Conservation (phyloP, 2,888 invertebrate genomes). For the Drosophila affinis region DNA sequence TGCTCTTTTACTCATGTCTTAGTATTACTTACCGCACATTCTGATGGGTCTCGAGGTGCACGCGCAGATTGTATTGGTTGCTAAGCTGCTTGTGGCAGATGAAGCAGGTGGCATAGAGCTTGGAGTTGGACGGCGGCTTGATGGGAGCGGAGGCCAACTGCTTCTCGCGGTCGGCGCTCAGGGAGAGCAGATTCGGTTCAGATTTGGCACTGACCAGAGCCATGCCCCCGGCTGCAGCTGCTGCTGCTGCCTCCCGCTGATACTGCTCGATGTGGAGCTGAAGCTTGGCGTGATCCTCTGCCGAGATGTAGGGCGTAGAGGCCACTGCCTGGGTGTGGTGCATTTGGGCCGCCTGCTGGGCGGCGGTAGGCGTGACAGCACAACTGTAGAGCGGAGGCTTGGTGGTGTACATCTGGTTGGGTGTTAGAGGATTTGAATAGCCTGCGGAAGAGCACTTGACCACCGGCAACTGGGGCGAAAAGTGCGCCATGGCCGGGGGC, state of each 20-base stretch:
- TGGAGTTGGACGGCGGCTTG: slow-evolving; percentile 84
- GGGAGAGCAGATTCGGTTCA: slow-evolving; percentile 63
- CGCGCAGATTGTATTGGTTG: slow-evolving; percentile 95
- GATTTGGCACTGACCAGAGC: slow-evolving; percentile 65
- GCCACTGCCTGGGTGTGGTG: slow-evolving; percentile 45
- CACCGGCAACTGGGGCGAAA: slow-evolving; percentile 69
- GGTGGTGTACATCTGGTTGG: slow-evolving; percentile 57
- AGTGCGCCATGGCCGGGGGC: slow-evolving; percentile 65
- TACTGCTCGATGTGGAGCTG: slow-evolving; percentile 79
- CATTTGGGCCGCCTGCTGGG: slow-evolving; percentile 68
- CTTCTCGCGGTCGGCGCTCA: slow-evolving; percentile 55
- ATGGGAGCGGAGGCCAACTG: slow-evolving; percentile 52
- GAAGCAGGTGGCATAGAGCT: slow-evolving; percentile 89
- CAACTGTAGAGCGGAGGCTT: slow-evolving; percentile 59
- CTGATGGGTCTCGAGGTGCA: slow-evolving; percentile 95
- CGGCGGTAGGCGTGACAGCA: slow-evolving; percentile 58
- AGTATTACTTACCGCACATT: slow-evolving; percentile 86
- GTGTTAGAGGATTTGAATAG: slow-evolving; percentile 48
- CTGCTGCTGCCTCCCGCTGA: slow-evolving; percentile 62
- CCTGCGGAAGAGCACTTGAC: slow-evolving; percentile 63
- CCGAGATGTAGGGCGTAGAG: slow-evolving; percentile 64
- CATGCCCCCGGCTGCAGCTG: slow-evolving; percentile 57
- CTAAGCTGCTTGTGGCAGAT: slow-evolving; percentile 94
- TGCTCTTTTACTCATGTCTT: neutral
- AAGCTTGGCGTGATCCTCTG: slow-evolving; percentile 73